These are phyloP conservation scores for Temnopleurus reevesii DNA, from an alignment of 53 echinoderm and acorn worm genomes.

Conservation along the genomic window DNA sequence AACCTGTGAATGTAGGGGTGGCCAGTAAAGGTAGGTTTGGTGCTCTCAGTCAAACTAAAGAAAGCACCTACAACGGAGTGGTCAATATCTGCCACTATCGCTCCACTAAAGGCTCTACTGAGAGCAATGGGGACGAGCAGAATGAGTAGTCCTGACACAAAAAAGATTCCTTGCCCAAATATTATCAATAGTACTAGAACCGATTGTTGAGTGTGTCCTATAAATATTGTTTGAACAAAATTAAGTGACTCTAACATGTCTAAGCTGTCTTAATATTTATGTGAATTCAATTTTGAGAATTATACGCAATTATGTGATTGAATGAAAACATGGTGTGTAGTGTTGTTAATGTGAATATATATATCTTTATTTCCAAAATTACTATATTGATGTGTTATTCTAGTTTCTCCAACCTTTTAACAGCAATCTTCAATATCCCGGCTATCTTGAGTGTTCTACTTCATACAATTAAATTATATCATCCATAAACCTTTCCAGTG, in stretches of 20 bases:
- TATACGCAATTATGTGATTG: too few relatives aligned
- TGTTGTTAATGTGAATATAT: too few relatives aligned
- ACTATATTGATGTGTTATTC: too few relatives aligned
- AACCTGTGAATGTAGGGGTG: constrained; percentile 58
- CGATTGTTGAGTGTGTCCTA: neutral
- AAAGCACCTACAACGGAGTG: constrained; percentile 90
- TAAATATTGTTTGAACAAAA: constrained; percentile 22
- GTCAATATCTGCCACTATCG: constrained; percentile 90
- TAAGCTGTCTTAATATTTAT: neutral
- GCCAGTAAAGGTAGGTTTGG: constrained; percentile 93
- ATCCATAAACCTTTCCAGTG: too few relatives aligned
- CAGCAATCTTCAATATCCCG: too few relatives aligned
- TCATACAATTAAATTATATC: too few relatives aligned
- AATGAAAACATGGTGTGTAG: too few relatives aligned
- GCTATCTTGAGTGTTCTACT: too few relatives aligned
- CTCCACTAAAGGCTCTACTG: constrained; percentile 20
- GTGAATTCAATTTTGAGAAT: neutral
- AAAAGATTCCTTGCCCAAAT: constrained; percentile 35
- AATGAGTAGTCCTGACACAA: neutral
- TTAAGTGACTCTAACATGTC: neutral
- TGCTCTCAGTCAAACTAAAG: constrained; percentile 78
- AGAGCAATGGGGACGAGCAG: constrained; percentile 1
- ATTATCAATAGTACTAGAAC: constrained; percentile 25
- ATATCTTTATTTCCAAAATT: too few relatives aligned
- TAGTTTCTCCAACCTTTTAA: too few relatives aligned